phyloP scores from a whole-genome alignment of 2,888 invertebrate genomes.

The Tyria jacobaeae region DNA sequence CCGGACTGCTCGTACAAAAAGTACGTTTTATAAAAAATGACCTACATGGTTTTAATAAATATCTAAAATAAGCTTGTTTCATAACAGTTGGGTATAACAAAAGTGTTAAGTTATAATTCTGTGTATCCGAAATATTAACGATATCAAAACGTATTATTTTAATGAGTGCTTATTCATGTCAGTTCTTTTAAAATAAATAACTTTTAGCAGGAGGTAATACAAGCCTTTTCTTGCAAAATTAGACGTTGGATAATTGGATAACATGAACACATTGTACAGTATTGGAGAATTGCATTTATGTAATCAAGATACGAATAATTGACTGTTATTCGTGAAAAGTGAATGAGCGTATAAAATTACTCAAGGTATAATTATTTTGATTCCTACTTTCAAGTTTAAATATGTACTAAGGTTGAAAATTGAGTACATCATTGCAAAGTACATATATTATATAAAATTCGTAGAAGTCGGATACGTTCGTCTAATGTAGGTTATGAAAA shows the following conservation, averaged over 20 bases:
- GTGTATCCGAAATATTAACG: not conserved
- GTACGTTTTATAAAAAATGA: no score
- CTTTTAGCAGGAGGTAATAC: constrained; percentile 44
- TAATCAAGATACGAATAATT: constrained; percentile 33
- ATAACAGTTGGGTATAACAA: no score
- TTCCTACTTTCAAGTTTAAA: constrained; percentile 8
- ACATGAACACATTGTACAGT: constrained; percentile 29
- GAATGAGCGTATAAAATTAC: constrained; percentile 16
- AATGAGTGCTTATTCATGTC: constrained; percentile 43
- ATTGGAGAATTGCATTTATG: constrained; percentile 40
- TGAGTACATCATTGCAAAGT: not conserved
- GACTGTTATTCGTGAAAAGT: constrained; percentile 26
- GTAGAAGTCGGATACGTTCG: constrained; percentile 31
- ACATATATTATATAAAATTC: constrained; percentile 27
- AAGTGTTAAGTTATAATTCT: no score
- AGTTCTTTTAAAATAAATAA: constrained; percentile 38
- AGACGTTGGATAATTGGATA: constrained; percentile 39
- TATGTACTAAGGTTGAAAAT: constrained; percentile 19
- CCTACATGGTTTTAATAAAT: no score
- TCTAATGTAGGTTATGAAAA: constrained; percentile 26
- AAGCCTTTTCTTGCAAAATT: constrained; percentile 43
- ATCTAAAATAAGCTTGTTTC: no score
- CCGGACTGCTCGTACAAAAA: no score
- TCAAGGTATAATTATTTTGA: not conserved
- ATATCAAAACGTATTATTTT: constrained; percentile 32